A percentile compares a stretch with the other conserved stretches of the same genome.
Conservation (phyloP, 2,888 invertebrate genomes). For the Choristoneura rosaceana region DNA sequence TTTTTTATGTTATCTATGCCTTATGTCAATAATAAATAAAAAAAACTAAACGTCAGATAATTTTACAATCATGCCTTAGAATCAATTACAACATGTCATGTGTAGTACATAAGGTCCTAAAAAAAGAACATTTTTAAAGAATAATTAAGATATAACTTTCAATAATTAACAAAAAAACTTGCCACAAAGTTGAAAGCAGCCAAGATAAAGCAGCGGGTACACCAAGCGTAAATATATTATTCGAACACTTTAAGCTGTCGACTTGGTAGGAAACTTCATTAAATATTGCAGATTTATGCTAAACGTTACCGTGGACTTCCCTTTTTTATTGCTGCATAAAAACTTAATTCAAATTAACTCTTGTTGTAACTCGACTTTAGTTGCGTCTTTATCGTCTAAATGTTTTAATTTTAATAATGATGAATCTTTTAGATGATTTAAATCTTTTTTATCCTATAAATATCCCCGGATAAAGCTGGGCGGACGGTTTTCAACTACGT, state of each 20-base stretch:
- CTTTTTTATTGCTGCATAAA: constrained; percentile 64
- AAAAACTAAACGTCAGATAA: neutral
- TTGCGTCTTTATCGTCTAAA: constrained; percentile 33
- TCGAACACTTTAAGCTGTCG: constrained; percentile 58
- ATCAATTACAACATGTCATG: neutral
- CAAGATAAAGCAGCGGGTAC: constrained; percentile 33
- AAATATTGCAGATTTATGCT: constrained; percentile 50
- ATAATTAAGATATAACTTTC: constrained; percentile 30
- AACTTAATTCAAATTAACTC: constrained; percentile 78
- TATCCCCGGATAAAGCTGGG: neutral
- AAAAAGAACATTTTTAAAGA: neutral
- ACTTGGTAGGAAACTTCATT: constrained; percentile 56
- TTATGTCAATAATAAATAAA: neutral
- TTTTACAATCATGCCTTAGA: neutral
- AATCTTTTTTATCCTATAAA: constrained; percentile 9
- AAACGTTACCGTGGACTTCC: constrained; percentile 55
- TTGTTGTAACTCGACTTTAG: constrained; percentile 63
- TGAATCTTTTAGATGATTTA: constrained; percentile 28
- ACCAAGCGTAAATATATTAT: constrained; percentile 59
- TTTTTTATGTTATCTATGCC: too few species aligned
- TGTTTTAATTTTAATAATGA: constrained; percentile 39
- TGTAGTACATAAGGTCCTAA: neutral
- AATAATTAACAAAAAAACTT: constrained; percentile 35
- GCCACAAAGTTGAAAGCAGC: constrained; percentile 20
- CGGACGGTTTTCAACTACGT: neutral